Base-by-base conservation (phyloP, 1,140 invertebrate genomes). In the Trichonephila clavipes region DNA sequence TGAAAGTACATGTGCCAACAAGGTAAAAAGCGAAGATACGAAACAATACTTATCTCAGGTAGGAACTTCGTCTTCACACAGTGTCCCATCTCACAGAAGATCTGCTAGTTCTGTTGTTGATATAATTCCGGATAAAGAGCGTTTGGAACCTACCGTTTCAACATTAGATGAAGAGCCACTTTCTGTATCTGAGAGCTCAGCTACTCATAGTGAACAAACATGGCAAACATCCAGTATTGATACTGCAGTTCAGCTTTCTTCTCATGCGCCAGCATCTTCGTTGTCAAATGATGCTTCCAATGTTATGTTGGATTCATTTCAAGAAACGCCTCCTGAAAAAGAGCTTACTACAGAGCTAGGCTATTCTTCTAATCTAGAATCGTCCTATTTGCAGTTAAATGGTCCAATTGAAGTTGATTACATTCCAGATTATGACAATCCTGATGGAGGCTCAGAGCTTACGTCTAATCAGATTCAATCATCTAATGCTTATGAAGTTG, bases 361-460 rank as follows among this genome's bases (percentile, higher is more conserved):
- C 14, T 21, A 51, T 83, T 51, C 81, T 34, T 44, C 81, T 21
- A 51, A 93, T 62, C 28, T 28, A 69, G 88, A 64, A 28, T 24
- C 85, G 7, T 64, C 87, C 5, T 94, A 92, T 66, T 34, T 85
- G 28, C 94, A 94, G 72, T 59, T 94, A 90, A 97, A 97, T 95
- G 96, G 96, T 12, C 96, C 96, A 61, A 96, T 96, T 34, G 97
- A 97, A 95, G 96, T 96, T 21, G 96, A 97, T 81, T 96, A 96
- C 94, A 95, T 95, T 94, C 95, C 96, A 88, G 96, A 96, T 95
- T 96, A 95, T 95, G 96, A 96, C 95, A 95, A 95, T 95, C 94
- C 95, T 51, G 94, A 44, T 81, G 89, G 51, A 62, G 61, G 44
- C 81, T 87, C 88, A 91, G 82, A 87, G 64, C 66, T 69, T 90